phyloP scores from a whole-genome alignment of 2,888 invertebrate genomes.

The Apotomis capreana region DNA sequence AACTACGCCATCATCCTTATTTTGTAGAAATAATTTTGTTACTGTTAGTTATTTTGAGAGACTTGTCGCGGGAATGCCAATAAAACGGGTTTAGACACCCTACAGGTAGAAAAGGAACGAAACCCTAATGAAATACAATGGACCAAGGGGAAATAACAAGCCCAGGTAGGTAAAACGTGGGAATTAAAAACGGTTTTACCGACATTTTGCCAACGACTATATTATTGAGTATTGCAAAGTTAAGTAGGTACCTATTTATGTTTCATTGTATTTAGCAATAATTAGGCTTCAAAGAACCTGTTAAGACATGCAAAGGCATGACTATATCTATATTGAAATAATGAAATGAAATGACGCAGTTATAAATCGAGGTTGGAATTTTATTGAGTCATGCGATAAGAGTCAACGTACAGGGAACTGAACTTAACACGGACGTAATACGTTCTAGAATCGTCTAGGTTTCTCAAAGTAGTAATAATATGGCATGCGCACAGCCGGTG shows the following conservation, averaged over 20 bases:
- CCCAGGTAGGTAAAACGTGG: conserved; percentile 17
- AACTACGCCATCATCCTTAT: not conserved
- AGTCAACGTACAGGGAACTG: not conserved
- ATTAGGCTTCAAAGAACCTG: not conserved
- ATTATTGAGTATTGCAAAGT: too few species aligned
- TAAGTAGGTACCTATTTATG: too few species aligned
- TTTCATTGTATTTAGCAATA: conserved; percentile 4
- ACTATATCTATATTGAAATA: conserved; percentile 17
- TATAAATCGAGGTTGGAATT: conserved; percentile 31
- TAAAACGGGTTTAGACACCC: conserved; percentile 13
- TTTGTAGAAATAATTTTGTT: not conserved
- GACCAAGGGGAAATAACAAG: conserved; percentile 2
- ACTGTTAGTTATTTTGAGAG: not conserved
- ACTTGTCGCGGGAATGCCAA: not conserved
- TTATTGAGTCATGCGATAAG: conserved; percentile 34
- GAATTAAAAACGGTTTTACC: conserved; percentile 19
- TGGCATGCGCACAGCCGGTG: conserved; percentile 18
- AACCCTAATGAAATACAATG: conserved; percentile 28
- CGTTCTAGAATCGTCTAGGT: conserved; percentile 11
- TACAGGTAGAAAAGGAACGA: conserved; percentile 20
- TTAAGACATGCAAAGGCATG: conserved; percentile 6
- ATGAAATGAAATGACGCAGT: conserved; percentile 33
- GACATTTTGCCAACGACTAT: not conserved
- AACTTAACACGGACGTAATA: not conserved
- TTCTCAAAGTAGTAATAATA: conserved; percentile 6